Conservation (phyloP, 2,888 invertebrate genomes). For the Ypsolopha sequella region DNA sequence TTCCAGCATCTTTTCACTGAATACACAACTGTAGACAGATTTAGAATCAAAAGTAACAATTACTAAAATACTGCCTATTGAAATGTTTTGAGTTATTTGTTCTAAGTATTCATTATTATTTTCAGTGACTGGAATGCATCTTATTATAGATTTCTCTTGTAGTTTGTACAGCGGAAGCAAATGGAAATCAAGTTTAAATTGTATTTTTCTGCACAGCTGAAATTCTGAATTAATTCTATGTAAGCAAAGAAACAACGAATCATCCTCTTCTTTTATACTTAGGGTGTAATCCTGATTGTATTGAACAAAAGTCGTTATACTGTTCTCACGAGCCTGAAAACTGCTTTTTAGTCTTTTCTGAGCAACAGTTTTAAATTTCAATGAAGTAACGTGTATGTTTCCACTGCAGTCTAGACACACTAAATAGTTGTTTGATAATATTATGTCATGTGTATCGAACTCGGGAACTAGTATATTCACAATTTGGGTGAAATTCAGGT, state of each 20-base stretch:
- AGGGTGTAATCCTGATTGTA: conserved; percentile 21
- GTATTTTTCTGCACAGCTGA: conserved; percentile 19
- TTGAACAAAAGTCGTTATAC: conserved; percentile 18
- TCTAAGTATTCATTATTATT: conserved; percentile 14
- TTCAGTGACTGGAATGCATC: conserved; percentile 13
- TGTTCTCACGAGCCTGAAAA: conserved; percentile 26
- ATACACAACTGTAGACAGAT: conserved; percentile 29
- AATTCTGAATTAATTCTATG: conserved; percentile 33
- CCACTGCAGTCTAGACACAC: conserved; percentile 36
- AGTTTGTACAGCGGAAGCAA: conserved; percentile 13
- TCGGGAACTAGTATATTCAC: conserved; percentile 28
- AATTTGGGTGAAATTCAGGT: conserved; percentile 23
- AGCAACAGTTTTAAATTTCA: conserved; percentile 37
- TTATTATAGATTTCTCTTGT: conserved; percentile 21
- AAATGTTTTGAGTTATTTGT: conserved; percentile 12
- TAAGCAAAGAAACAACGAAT: conserved; percentile 23
- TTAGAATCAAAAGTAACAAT: conserved; percentile 31
- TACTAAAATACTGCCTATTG: conserved; percentile 17
- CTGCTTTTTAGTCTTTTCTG: conserved; percentile 28
- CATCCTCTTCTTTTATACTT: conserved; percentile 28
- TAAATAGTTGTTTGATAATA: conserved; percentile 32
- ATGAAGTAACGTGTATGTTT: conserved; percentile 29
- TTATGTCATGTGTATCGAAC: conserved; percentile 29
- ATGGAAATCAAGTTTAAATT: conserved; percentile 13
- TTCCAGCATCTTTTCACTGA: conserved; percentile 17